Conservation (phyloP, 2,113 vertebrate genomes). For the Phoxinus phoxinus region DNA sequence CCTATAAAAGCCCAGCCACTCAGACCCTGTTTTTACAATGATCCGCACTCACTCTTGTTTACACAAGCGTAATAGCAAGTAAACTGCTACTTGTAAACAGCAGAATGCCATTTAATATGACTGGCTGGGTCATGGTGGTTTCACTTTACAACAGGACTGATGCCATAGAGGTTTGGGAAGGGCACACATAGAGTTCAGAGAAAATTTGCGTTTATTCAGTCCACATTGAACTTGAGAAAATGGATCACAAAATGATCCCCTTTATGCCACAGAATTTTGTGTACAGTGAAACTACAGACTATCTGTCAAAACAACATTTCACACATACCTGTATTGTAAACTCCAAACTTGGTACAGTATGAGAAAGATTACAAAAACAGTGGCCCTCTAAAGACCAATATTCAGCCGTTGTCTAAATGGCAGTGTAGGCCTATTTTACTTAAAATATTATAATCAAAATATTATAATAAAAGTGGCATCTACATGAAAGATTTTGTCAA, state of each 20-base stretch:
- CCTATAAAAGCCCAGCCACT: slow-evolving; percentile 56
- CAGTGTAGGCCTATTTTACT: neutral
- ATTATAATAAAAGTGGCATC: neutral
- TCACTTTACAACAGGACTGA: slow-evolving; percentile 7
- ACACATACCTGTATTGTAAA: neutral
- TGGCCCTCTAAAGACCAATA: neutral
- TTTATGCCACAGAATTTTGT: neutral
- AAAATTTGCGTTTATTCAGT: slow-evolving; percentile 8
- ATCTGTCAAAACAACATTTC: neutral
- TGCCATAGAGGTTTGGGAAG: slow-evolving; percentile 37
- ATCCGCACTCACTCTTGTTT: slow-evolving; percentile 48
- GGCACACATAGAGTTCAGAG: neutral
- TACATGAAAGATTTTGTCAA: neutral
- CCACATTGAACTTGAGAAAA: neutral
- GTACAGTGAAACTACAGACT: neutral
- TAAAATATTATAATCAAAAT: neutral
- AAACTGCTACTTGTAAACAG: slow-evolving; percentile 60
- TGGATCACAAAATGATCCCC: neutral
- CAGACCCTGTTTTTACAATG: slow-evolving; percentile 49
- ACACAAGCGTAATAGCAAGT: slow-evolving; percentile 53
- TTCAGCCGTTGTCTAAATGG: neutral
- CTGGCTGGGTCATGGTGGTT: slow-evolving; percentile 18
- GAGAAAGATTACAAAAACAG: neutral
- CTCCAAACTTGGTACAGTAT: neutral
- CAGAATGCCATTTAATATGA: slow-evolving; percentile 57